A percentile compares a stretch with the other conserved stretches of the same genome.
Evolutionary conservation across 23 tunicate genomes (phyloP).

Genomic region (Corella eumyota): DNA sequence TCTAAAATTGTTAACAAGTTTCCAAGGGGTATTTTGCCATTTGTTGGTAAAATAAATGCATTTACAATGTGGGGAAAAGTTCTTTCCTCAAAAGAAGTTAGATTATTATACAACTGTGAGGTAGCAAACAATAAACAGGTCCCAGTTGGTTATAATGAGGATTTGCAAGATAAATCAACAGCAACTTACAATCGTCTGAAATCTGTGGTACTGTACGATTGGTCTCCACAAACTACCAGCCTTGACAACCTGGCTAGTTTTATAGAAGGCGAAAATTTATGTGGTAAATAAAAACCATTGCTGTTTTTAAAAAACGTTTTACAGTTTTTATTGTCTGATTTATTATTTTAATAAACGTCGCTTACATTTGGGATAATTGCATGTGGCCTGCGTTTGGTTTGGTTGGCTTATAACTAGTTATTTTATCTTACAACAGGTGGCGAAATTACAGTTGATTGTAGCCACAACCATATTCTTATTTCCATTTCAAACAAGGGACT

Average conservation of each 20-base stretch:
- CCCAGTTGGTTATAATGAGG: not conserved
- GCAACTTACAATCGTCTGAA: not conserved
- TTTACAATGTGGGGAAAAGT: conserved; percentile 4
- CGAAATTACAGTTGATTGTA: conserved; percentile 36
- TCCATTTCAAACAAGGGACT: conserved; percentile 2
- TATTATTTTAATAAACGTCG: too few species aligned
- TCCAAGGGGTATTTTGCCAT: not conserved
- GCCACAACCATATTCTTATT: conserved; percentile 23
- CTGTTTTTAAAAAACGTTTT: too few species aligned
- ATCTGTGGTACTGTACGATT: conserved; percentile 3
- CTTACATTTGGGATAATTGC: too few species aligned
- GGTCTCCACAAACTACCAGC: not conserved
- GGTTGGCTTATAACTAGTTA: not conserved
- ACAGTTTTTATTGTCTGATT: too few species aligned
- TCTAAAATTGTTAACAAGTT: not conserved
- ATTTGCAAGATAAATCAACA: not conserved
- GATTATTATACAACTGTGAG: conserved; percentile 3
- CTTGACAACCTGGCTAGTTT: conserved; percentile 18
- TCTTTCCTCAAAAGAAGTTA: not conserved
- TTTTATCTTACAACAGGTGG: not conserved
- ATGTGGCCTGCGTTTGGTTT: not conserved
- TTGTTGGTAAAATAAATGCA: conserved; percentile 16
- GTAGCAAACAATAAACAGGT: not conserved
- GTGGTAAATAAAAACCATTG: conserved; percentile 16
- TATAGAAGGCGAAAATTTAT: conserved; percentile 7